phyloP scores from a whole-genome alignment of 2,113 vertebrate species.

The Neoarius graeffei region DNA sequence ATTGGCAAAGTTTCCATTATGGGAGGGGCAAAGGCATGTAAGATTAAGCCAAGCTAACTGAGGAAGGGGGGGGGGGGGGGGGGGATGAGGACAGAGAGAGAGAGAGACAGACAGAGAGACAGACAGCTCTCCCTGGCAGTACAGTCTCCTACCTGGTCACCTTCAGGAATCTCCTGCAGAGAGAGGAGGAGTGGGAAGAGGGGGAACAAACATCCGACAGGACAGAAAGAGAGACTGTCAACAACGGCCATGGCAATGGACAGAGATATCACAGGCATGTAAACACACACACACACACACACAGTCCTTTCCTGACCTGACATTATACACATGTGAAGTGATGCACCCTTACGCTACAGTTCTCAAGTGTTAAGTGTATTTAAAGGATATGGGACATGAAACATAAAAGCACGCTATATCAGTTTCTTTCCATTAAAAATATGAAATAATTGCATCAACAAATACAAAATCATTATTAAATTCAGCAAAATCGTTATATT shows the following conservation, averaged over 20 bases:
- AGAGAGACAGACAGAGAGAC: conserved; percentile 35
- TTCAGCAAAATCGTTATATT: too few relatives aligned
- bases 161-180: conserved; percentile 98
- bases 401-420: too few relatives aligned
- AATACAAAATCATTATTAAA: too few relatives aligned
- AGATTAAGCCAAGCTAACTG: conserved; percentile 85
- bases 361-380: not conserved
- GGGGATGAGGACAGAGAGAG: conserved; percentile 69
- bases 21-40: conserved; percentile 84
- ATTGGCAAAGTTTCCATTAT: conserved; percentile 80
- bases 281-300: conserved; percentile 33
- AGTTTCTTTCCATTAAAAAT: too few relatives aligned
- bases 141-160: conserved; percentile 95
- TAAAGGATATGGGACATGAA: too few relatives aligned
- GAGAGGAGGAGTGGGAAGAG: conserved; percentile 70
- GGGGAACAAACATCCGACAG: conserved; percentile 78
- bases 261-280: conserved; percentile 63
- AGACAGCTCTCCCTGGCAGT: conserved; percentile 74
- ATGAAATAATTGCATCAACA: too few relatives aligned
- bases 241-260: conserved; percentile 83
- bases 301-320: not conserved
- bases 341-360: not conserved
- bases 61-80: conserved; percentile 76
- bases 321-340: not conserved
- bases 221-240: conserved; percentile 99